Evolutionary conservation across 2,113 vertebrate genomes (phyloP).

Genomic region (Leuciscus idus): DNA sequence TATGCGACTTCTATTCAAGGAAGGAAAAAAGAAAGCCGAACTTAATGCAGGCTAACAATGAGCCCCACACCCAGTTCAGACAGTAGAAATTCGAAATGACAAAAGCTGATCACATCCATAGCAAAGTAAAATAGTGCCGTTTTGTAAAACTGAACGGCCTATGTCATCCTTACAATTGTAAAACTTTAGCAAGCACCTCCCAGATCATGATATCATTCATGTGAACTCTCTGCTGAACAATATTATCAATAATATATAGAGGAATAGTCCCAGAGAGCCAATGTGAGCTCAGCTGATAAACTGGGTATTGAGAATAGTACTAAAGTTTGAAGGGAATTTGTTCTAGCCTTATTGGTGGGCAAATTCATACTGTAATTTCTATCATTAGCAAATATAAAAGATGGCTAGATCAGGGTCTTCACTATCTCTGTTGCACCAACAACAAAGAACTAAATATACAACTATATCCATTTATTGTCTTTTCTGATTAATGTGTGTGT

Average conservation of each 20-base stretch:
- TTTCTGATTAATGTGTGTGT: slow-evolving; percentile 32
- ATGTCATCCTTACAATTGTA: background rate
- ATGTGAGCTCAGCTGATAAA: background rate
- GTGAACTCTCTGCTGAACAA: background rate
- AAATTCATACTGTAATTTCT: background rate
- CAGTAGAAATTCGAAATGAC: background rate
- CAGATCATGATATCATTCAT: background rate
- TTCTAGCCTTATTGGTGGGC: background rate
- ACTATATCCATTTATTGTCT: background rate
- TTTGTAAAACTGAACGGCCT: background rate
- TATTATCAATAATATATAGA: background rate
- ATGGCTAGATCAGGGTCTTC: background rate
- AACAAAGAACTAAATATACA: background rate
- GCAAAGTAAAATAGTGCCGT: background rate
- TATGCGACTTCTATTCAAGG: background rate
- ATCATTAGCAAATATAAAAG: background rate
- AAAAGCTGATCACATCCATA: background rate
- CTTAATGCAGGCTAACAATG: background rate
- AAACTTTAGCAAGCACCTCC: background rate
- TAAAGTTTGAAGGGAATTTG: background rate
- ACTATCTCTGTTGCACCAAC: background rate
- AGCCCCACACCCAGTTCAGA: background rate
- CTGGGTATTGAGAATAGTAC: background rate
- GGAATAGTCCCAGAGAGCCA: background rate
- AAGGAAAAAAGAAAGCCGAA: background rate